Base-by-base conservation (phyloP, 2,113 vertebrate genomes). In the Malurus melanocephalus region DNA sequence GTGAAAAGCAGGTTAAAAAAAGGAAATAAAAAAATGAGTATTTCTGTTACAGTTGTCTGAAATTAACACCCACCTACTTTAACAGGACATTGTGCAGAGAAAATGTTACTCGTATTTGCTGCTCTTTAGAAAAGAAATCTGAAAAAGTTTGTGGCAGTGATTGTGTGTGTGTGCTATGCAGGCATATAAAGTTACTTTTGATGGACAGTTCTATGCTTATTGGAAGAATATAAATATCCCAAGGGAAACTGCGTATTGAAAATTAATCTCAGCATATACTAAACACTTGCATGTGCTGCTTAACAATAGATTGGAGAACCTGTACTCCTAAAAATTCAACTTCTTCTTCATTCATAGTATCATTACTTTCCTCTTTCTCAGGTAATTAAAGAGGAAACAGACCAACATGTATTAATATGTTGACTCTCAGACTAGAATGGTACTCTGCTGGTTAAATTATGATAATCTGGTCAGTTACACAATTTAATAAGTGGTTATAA, bases 191-290 rank as follows among this genome's bases (percentile, higher is more conserved):
- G 88, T 96, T 98, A 96, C 88, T 97, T 97, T 96, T 98, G 97
- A 97, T 96, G 94, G 97, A 97, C 97, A 97, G 97, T 97, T 98
- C 94, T 96, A 90, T 95, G 93, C 96, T 97, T 96, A 98, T 96
- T 97, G 96, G 96, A 96, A 96, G 97, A 97, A 97, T 97, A 97
- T 96, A 97, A 97, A 97, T 97, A 94, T 97, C 97, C 96, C 97
- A 95, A 92, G 97, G 96, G 97, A 97, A 92, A 91, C 52, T 61
- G 91, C 4, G 40, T 97, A 94, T 96, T 97, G 97, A 96, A 97
- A 98, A 97, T 98, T 97, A 97, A 97, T 96, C 92, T 97, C 96
- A 93, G 95, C 94, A 95, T 96, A 93, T 92, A 96, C 92, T 96
- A 97, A 97, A 96, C 94, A 95, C 85, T 95, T 93, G 86, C 94